Evolutionary conservation across 2,888 invertebrate species (phyloP).

Genomic region (Ectemnius lituratus): DNA sequence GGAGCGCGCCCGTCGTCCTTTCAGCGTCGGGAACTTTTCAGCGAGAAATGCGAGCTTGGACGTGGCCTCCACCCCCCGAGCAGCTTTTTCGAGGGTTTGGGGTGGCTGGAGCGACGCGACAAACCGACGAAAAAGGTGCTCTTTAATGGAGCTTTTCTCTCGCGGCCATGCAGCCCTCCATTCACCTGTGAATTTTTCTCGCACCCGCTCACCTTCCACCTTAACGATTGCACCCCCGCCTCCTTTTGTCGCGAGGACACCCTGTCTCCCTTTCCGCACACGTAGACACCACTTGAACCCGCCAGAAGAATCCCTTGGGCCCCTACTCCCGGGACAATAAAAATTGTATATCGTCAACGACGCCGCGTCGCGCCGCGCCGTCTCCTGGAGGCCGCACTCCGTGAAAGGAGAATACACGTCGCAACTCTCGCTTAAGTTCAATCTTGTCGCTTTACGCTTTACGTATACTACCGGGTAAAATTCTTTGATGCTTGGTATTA

Average conservation of each 20-base stretch:
- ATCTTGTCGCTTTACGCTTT: no score
- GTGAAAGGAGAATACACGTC: no score
- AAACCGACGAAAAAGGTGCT: conserved; percentile 38
- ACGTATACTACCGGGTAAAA: no score
- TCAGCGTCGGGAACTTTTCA: conserved; percentile 50
- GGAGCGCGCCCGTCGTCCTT: conserved; percentile 59
- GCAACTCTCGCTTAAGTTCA: no score
- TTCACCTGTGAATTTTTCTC: conserved; percentile 46
- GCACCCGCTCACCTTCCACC: conserved; percentile 21
- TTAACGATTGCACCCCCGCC: conserved; percentile 46
- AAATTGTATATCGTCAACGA: no score
- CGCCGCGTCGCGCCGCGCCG: no score
- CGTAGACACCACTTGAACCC: conserved; percentile 3
- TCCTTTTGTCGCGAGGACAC: conserved; percentile 45
- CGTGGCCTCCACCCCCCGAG: not conserved
- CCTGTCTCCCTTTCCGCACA: conserved; percentile 24
- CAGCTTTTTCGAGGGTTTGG: conserved; percentile 4
- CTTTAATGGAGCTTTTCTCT: conserved; percentile 54
- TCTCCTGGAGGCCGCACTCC: no score
- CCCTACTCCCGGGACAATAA: not conserved
- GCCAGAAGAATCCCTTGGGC: conserved; percentile 28
- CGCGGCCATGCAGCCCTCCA: conserved; percentile 44
- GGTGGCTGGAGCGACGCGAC: conserved; percentile 30
- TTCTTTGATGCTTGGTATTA: no score
- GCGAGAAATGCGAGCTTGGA: not conserved